A percentile compares a stretch with the other conserved stretches of the same genome.
phyloP scores from a whole-genome alignment of 2,113 vertebrate species.

The Entomyzon cyanotis region DNA sequence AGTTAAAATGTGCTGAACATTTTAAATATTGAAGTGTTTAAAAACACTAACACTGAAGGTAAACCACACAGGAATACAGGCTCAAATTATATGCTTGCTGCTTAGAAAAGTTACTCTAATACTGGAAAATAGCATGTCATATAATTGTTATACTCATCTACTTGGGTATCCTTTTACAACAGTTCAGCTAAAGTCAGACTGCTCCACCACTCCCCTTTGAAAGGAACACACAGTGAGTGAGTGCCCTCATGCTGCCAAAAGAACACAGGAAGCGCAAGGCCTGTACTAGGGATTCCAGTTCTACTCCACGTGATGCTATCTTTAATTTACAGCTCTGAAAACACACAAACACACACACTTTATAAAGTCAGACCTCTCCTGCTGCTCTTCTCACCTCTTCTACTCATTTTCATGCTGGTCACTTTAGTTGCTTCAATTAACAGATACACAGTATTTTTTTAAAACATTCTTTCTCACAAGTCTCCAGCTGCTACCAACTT shows the following conservation, averaged over 20 bases:
- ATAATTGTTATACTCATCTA: background rate
- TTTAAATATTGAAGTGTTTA: background rate
- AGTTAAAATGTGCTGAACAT: background rate
- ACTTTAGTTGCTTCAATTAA: background rate
- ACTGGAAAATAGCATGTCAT: background rate
- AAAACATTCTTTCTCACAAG: background rate
- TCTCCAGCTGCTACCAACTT: conserved; percentile 17
- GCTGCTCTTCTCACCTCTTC: background rate
- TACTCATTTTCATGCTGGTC: background rate
- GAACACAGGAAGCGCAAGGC: background rate
- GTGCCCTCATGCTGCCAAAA: background rate
- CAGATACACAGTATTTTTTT: conserved; percentile 5
- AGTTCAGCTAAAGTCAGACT: background rate
- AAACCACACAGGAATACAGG: background rate
- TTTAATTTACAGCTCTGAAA: conserved; percentile 46
- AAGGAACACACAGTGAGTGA: background rate
- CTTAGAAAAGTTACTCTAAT: background rate
- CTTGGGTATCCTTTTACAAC: background rate
- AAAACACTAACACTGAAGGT: background rate
- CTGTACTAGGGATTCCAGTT: background rate
- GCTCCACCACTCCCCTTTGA: background rate
- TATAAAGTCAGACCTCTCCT: background rate
- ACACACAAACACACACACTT: background rate
- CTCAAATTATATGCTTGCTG: background rate
- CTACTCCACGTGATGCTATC: background rate